Percentiles rank a stretch among this genome's conserved stretches.
Conservation (phyloP, 1,140 invertebrate genomes). For the Patella vulgata region DNA sequence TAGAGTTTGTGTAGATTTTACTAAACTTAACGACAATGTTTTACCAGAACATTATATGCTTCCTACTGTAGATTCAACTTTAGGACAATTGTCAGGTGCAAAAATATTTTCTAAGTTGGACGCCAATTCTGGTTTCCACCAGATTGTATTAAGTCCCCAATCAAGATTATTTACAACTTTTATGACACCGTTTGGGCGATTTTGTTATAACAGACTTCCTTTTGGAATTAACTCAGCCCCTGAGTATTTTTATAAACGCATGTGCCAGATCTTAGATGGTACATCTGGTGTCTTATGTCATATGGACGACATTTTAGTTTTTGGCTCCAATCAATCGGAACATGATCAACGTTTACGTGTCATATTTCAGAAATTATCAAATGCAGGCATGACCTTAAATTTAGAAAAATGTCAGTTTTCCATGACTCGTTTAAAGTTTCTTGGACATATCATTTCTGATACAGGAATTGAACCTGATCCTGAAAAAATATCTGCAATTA, state of each 20-base stretch:
- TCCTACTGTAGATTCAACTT: slow-evolving; percentile 30
- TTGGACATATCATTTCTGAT: no score
- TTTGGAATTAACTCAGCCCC: no score
- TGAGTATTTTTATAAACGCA: background rate
- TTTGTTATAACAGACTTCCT: background rate
- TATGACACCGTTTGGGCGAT: no score
- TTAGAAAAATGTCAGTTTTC: no score
- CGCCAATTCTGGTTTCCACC: slow-evolving; percentile 43
- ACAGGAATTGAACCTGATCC: no score
- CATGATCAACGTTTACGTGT: background rate
- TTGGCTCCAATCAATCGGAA: background rate
- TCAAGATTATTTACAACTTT: background rate
- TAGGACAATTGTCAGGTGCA: slow-evolving; percentile 15
- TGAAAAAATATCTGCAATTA: no score
- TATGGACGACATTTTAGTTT: slow-evolving; percentile 3
- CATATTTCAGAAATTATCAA: background rate
- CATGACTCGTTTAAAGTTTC: no score
- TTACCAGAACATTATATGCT: slow-evolving; percentile 44
- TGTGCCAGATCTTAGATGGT: background rate
- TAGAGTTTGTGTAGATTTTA: slow-evolving; percentile 70
- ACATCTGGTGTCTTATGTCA: background rate
- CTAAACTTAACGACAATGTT: slow-evolving; percentile 67
- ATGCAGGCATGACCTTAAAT: no score
- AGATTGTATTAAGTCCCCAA: slow-evolving; percentile 48
- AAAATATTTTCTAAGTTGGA: slow-evolving; percentile 33